Base-by-base conservation (phyloP, 2,888 invertebrate species). In the Therioaphis trifolii region DNA sequence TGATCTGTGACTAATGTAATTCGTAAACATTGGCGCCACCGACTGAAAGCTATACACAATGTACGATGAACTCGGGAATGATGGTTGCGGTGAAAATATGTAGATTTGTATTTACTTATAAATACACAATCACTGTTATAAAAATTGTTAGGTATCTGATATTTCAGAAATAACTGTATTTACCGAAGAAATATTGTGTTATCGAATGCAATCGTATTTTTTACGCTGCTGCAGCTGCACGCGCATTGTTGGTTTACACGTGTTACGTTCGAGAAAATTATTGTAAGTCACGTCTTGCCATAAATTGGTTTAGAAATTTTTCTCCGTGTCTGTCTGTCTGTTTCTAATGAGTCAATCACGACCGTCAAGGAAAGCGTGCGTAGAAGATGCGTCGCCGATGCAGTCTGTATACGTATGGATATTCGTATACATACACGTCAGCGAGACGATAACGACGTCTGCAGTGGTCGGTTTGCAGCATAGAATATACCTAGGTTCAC, bases 321-420 rank as follows among this genome's bases (percentile, higher is more conserved):
- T 58, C 24, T 15, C 15, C 27, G n/a, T n/a, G n/a, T n/a, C n/a
- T n/a, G n/a, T n/a, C n/a, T n/a, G n/a, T 24, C 4, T 52, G 7
- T 4, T 29, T 63, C n/a, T 46, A 76, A 76, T n/a, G 63, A 63
- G 63, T 63, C 63, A 29, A 63, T 63, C 63, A 76, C 76, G 76
- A 63, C 76, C n/a, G 24, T 11, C 14, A n/a, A 43, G 43, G 63
- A 43, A 24, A 76, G 46, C 46, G 76, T 63, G 46, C 46, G 76
- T 46, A 7, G 27, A 29, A 2, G 27, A 14, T 21, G 29, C 29
- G 0, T 14, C 4, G 15, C 0, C 0, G 12, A 27, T 18, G 7
- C 14, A 12, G 74, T 55, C 27, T n/a, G 27, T 29, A 35, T 21
- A 71, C 11, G 0, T 14, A 14, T 12, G 46, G 14, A 4, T 49